Evolutionary conservation across 2,888 invertebrate species (phyloP).

Genomic region (Brenthis daphne): DNA sequence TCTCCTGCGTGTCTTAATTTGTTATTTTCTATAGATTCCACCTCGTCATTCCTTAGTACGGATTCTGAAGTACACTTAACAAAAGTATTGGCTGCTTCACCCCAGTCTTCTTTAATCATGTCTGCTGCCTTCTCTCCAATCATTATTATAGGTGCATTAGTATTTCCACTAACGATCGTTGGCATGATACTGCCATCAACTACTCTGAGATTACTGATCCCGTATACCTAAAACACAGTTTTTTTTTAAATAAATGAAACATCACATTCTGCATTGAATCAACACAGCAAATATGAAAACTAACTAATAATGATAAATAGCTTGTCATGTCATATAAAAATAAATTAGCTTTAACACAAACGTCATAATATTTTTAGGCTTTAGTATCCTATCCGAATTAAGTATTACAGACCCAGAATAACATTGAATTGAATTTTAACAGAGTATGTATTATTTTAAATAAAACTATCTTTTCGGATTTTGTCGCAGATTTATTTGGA

Average conservation of each 20-base stretch:
- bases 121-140: slow-evolving; percentile 92
- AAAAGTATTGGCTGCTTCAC: slow-evolving; percentile 36
- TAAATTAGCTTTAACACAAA: too few species aligned
- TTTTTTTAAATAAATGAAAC: too few species aligned
- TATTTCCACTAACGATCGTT: slow-evolving; percentile 88
- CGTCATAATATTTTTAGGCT: too few species aligned
- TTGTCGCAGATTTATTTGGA: too few species aligned
- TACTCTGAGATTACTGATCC: slow-evolving; percentile 86
- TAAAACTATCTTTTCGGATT: too few species aligned
- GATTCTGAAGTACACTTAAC: slow-evolving; percentile 12
- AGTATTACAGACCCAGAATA: too few species aligned
- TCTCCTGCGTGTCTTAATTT: slow-evolving; percentile 20
- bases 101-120: slow-evolving; percentile 90
- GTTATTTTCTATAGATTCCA: slow-evolving; percentile 1
- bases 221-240: slow-evolving; percentile 79
- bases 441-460: neutral
- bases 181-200: slow-evolving; percentile 94
- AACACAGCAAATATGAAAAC: too few species aligned
- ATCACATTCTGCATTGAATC: too few species aligned
- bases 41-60: slow-evolving; percentile 4
- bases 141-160: slow-evolving; percentile 92
- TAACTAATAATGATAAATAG: too few species aligned
- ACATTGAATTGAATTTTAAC: neutral
- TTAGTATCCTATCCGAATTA: too few species aligned
- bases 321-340: too few species aligned